Base-by-base conservation (phyloP, 2,113 vertebrate genomes). In the Dissostichus mawsoni region DNA sequence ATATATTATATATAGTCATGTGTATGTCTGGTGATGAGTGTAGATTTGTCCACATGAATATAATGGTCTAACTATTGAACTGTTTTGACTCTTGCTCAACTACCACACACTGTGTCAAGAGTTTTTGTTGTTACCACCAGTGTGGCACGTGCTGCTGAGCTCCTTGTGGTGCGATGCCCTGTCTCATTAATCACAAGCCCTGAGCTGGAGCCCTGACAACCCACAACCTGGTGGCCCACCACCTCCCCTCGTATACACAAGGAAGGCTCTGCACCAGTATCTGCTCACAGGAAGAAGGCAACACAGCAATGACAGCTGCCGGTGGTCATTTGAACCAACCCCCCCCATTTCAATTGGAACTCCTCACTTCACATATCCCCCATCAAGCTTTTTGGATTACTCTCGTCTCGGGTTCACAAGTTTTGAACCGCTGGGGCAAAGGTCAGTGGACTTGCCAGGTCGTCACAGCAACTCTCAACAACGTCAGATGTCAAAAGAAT, bases 151-250 rank as follows among this genome's bases (percentile, higher is more conserved):
- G 86, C 75, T 75, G 79, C 85, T 73, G 78, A 70, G 76, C 52
- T 76, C 72, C 90, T 86, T 88, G 85, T 81, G 69, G 89, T 8
- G 78, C 77, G 5, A 81, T 17, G 74, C 86, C 91, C 87, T 71
- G 74, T 91, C 89, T 94, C 93, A 90, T 95, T 95, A 94, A 94
- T 95, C 93, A 95, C 74, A 55, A 64, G 82, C 29, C 84, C 68
- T 67, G 59, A 66, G 82, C 87, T 80, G 25, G 68, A 87, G 85
- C 86, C 84, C 80, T 92, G 91, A 93, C 93, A 95, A 75, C 90
- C 82, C 72, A 83, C 92, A 93, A 88, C 91, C 90, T 90, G 89
- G 87, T 93, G 81, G 90, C 93, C 86, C 53, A 56, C 74, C 44
- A 69, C 76, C 47, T 83, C 82, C 88, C 72, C 80, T 75, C 36